Base-by-base conservation (phyloP, 2,797 vertebrate species). In the Brachyrhaphis roseni region DNA sequence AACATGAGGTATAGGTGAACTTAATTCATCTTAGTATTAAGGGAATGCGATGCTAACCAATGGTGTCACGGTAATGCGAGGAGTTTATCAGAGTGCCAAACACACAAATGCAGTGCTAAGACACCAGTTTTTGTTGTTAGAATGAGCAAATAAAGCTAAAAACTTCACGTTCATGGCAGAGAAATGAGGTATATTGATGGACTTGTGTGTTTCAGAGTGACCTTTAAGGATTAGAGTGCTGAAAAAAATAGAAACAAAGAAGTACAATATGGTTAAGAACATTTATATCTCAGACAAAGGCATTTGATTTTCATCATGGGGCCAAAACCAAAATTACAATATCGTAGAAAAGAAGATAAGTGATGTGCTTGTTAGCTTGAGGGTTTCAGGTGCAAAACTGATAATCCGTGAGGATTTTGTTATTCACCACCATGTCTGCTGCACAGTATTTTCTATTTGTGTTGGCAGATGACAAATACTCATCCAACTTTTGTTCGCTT, bases 301-400 rank as follows among this genome's bases (percentile, higher is more conserved):
- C 34, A 77, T 80, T 82, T 72, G 64, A 83, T 85, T 87, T 83
- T 83, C 81, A 78, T 53, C 43, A 81, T 77, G 34, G 23, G 81
- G 77, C 26, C 79, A 73, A 41, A 77, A 85, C 57, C 79, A 85
- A 82, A 86, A 84, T 86, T 86, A 85, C 73, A 78, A 78, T 81
- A 87, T 87, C 71, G 81, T 51, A 45, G 72, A 62, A 57, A 77
- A 77, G 71, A 82, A 84, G 81, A 90, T 83, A 78, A 89, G 76
- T 80, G 81, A 88, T 84, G 75, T 39, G 79, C 76, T 86, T 70
- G 78, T 72, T 76, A 79, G 70, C 78, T 68, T 64, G 72, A 81
- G 79, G 82, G 75, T 83, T 80, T 87, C 78, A 78, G 73, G 75
- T 72, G 64, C 34, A 66, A 66, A 66, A 66, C 64, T 39, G 77